Evolutionary conservation across 2,113 vertebrate species (phyloP).

Genomic region (Hemibagrus wyckioides): DNA sequence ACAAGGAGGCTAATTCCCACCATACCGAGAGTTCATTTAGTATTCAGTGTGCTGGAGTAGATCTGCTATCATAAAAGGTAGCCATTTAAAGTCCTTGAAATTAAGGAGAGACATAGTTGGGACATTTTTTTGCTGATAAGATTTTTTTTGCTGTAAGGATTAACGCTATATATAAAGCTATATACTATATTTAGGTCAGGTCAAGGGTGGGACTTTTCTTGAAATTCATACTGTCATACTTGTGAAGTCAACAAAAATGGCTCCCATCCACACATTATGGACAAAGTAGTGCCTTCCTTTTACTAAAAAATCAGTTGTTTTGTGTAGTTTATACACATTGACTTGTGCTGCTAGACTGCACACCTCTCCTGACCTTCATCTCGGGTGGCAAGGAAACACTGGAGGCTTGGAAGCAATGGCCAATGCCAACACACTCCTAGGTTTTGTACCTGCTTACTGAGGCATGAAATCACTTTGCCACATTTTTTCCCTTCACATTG

Average conservation of each 20-base stretch:
- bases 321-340: constrained; percentile 22
- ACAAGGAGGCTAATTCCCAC: constrained; percentile 53
- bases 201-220: background rate
- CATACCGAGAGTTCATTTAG: constrained; percentile 53
- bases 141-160: too few relatives aligned
- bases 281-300: background rate
- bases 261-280: background rate
- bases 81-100: constrained; percentile 14
- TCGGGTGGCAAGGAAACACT: constrained; percentile 31
- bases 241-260: background rate
- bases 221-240: background rate
- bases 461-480: constrained; percentile 50
- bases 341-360: background rate
- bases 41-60: constrained; percentile 48
- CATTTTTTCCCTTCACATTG: constrained; percentile 20
- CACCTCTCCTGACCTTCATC: constrained; percentile 51
- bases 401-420: constrained; percentile 18
- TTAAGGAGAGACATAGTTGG: background rate
- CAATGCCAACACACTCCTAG: constrained; percentile 33
- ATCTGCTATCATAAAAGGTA: constrained; percentile 42
- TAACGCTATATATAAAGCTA: too few relatives aligned
- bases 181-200: background rate
- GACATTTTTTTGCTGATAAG: background rate
- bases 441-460: constrained; percentile 52
- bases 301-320: background rate